Percentiles rank a stretch among this genome's conserved stretches.
phyloP scores from a whole-genome alignment of 2,113 vertebrate species.

The Rhineura floridana region DNA sequence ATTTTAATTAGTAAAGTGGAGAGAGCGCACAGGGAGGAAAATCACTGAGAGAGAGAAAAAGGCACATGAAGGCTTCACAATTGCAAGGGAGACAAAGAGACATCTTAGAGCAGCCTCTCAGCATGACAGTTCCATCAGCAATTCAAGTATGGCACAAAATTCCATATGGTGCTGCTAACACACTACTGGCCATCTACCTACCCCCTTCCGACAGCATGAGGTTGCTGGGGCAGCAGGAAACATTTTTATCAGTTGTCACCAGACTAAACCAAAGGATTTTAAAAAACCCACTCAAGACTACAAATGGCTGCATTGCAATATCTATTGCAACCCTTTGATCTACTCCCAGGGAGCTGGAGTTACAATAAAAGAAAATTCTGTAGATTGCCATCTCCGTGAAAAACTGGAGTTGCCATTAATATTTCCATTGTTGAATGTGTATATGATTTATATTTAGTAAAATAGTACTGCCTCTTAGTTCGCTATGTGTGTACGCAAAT shows the following conservation, averaged over 20 bases:
- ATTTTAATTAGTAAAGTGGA: constrained; percentile 83
- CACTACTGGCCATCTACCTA: constrained; percentile 41
- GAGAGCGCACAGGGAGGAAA: constrained; percentile 61
- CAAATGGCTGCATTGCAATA: constrained; percentile 17
- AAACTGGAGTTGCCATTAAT: constrained; percentile 23
- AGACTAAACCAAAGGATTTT: constrained; percentile 34
- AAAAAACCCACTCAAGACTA: no score
- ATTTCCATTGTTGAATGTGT: not conserved
- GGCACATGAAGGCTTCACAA: constrained; percentile 70
- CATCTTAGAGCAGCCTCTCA: constrained; percentile 36
- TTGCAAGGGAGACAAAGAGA: constrained; percentile 72
- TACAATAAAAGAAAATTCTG: constrained; percentile 19
- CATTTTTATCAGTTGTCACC: constrained; percentile 53
- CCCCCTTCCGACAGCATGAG: constrained; percentile 21
- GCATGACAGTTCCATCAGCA: constrained; percentile 49
- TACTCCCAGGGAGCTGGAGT: constrained; percentile 33
- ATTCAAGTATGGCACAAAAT: constrained; percentile 27
- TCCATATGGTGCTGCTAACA: constrained; percentile 34
- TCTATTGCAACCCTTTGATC: constrained; percentile 47
- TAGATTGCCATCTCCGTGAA: constrained; percentile 27
- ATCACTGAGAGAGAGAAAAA: constrained; percentile 47
- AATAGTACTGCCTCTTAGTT: no score
- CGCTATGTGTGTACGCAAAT: no score
- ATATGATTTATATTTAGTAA: not conserved
- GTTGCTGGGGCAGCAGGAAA: constrained; percentile 32